Percentiles rank a stretch among this genome's conserved stretches.
These are phyloP conservation scores for Epinotia brunnichana DNA, from an alignment of 2,888 invertebrate genomes.

Conservation along the genomic window DNA sequence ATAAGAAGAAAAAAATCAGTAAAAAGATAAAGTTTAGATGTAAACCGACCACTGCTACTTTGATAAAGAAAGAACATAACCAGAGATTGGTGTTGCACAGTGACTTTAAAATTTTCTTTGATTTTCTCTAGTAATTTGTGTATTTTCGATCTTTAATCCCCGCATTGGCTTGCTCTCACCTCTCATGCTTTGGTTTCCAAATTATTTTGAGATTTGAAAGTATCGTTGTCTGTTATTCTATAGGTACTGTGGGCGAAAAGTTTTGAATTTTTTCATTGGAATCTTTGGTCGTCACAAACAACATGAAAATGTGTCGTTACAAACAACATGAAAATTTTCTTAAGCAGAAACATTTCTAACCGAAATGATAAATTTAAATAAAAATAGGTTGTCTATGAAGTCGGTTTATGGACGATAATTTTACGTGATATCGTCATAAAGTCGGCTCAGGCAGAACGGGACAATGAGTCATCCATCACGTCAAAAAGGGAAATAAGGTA, in stretches of 20 bases:
- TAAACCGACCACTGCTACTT: conserved; percentile 50
- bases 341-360: too few species aligned
- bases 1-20: neutral
- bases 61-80: conserved; percentile 58
- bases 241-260: conserved; percentile 26
- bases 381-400: too few species aligned
- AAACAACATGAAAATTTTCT: too few species aligned
- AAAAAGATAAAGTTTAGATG: neutral
- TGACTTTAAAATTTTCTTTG: conserved; percentile 56
- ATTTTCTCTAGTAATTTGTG: conserved; percentile 54
- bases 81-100: conserved; percentile 74
- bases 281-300: neutral
- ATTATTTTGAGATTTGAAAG: conserved; percentile 51
- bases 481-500: too few species aligned
- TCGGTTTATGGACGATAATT: too few species aligned
- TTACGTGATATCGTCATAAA: too few species aligned
- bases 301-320: too few species aligned
- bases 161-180: conserved; percentile 80
- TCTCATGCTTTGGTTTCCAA: conserved; percentile 65
- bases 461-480: too few species aligned
- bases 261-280: neutral
- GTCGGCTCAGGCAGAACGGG: too few species aligned
- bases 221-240: conserved; percentile 53
- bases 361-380: too few species aligned
- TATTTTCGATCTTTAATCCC: conserved; percentile 60